A percentile compares a stretch with the other conserved stretches of the same genome.
Conservation (phyloP, 2,113 vertebrate genomes). For the Orthonyx spaldingii region DNA sequence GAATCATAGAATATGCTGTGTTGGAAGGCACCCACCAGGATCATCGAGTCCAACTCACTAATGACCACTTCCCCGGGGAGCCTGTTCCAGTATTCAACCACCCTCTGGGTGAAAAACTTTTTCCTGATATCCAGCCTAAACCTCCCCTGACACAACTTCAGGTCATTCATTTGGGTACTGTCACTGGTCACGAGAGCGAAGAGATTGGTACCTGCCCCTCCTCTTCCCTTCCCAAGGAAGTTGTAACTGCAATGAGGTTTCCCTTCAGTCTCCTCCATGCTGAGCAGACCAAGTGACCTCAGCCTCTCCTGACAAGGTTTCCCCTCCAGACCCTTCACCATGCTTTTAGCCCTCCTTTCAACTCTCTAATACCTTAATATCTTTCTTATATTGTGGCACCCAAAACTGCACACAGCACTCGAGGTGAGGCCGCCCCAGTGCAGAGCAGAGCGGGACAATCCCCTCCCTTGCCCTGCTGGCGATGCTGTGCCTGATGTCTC, state of each 20-base stretch:
- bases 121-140: background rate
- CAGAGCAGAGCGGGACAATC: background rate
- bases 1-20: background rate
- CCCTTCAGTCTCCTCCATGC: background rate
- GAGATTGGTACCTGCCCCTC: too few relatives aligned
- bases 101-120: background rate
- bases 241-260: background rate
- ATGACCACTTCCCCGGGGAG: background rate
- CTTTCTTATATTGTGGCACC: too few relatives aligned
- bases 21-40: background rate
- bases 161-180: background rate
- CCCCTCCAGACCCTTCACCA: background rate
- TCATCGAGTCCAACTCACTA: accelerated
- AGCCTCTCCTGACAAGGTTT: background rate
- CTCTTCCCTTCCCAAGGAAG: background rate
- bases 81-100: accelerated
- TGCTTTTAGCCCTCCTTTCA: background rate
- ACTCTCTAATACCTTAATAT: background rate
- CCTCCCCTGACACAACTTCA: background rate
- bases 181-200: accelerated
- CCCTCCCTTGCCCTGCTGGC: accelerated
- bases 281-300: background rate
- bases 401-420: accelerated
- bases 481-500: background rate
- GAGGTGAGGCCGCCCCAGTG: accelerated